Percentiles rank a stretch among this genome's conserved stretches.
phyloP scores from a whole-genome alignment of 2,113 vertebrate genomes.

The Anarrhichthys ocellatus region DNA sequence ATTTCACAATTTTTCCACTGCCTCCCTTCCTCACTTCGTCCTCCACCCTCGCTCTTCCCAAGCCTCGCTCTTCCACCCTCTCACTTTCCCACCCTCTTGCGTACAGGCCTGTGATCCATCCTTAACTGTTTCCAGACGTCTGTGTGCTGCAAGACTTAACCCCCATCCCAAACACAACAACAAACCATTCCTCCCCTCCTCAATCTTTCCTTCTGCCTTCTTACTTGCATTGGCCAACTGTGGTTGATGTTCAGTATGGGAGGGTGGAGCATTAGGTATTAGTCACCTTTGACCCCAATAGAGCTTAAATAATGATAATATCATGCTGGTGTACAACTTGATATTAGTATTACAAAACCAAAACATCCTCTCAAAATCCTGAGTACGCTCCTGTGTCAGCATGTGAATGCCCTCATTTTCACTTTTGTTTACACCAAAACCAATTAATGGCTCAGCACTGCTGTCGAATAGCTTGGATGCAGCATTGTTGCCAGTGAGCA shows the following conservation, averaged over 20 bases:
- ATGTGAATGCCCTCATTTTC: conserved; percentile 60
- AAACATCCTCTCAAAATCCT: conserved; percentile 36
- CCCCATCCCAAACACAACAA: conserved; percentile 75
- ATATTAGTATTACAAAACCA: conserved; percentile 37
- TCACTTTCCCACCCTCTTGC: conserved; percentile 82
- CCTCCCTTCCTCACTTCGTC: conserved; percentile 68
- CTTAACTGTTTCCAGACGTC: conserved; percentile 86
- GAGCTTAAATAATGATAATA: conserved; percentile 16
- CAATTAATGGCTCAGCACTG: conserved; percentile 72
- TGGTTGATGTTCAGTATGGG: conserved; percentile 6
- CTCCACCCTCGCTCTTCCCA: conserved; percentile 78
- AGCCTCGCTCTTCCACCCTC: conserved; percentile 75
- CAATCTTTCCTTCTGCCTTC: conserved; percentile 26
- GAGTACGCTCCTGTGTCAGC: conserved; percentile 38
- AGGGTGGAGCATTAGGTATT: not conserved
- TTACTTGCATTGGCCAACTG: conserved; percentile 29
- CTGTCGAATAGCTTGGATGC: conserved; percentile 54
- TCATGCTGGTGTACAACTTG: conserved; percentile 16
- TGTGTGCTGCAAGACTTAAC: conserved; percentile 65
- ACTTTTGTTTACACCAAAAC: conserved; percentile 73
- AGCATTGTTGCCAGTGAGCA: conserved; percentile 64
- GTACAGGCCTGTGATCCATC: conserved; percentile 75
- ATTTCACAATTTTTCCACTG: conserved; percentile 75
- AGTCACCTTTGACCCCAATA: conserved; percentile 51
- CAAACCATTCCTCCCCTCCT: conserved; percentile 49